A percentile compares a stretch with the other conserved stretches of the same genome.
Conservation (phyloP, 2,797 vertebrate genomes). For the Aphelocoma californica region DNA sequence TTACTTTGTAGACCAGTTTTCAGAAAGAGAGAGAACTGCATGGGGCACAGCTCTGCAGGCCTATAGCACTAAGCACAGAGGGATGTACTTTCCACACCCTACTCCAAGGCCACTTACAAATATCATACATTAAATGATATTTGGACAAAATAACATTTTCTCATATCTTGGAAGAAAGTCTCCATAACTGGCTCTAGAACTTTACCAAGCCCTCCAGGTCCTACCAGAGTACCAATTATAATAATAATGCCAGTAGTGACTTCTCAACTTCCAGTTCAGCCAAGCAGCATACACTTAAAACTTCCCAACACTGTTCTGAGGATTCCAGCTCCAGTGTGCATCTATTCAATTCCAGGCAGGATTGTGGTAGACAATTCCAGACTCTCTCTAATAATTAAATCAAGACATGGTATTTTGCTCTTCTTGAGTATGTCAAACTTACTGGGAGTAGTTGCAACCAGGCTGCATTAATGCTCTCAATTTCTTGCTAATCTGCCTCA, state of each 20-base stretch:
- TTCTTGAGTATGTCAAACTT: neutral
- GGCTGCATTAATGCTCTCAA: neutral
- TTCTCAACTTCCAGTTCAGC: neutral
- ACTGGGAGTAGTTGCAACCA: neutral
- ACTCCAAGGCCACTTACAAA: neutral
- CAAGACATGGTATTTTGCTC: neutral
- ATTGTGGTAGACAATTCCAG: neutral
- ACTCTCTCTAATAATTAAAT: neutral
- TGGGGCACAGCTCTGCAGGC: neutral
- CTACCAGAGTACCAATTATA: neutral
- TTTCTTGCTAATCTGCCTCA: neutral
- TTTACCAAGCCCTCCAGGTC: neutral
- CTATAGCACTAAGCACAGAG: neutral
- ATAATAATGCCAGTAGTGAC: neutral
- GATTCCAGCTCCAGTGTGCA: neutral
- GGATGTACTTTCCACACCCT: neutral
- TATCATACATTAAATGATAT: neutral
- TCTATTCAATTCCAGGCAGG: neutral
- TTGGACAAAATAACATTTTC: neutral
- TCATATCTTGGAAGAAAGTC: neutral
- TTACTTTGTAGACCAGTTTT: neutral
- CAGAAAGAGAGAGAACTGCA: neutral
- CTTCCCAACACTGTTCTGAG: neutral
- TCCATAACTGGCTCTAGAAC: neutral
- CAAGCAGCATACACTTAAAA: fast-evolving